A percentile compares a stretch with the other conserved stretches of the same genome.
Evolutionary conservation across 1,140 invertebrate species (phyloP).

Genomic region (Plectrocnemia conspersa): DNA sequence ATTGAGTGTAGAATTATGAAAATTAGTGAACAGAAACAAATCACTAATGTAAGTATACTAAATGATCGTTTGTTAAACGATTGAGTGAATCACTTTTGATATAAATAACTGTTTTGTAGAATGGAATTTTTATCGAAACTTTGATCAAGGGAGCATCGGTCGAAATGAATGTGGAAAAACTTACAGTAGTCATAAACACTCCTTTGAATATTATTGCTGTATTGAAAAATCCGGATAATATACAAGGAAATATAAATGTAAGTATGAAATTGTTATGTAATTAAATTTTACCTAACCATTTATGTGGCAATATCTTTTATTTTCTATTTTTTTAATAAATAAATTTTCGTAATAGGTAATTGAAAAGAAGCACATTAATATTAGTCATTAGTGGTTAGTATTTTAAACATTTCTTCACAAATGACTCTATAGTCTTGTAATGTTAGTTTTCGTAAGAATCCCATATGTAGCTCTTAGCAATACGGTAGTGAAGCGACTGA

Average conservation of each 20-base stretch:
- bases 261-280: not conserved
- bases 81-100: constrained; percentile 3
- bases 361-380: too few species aligned
- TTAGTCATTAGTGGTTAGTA: too few species aligned
- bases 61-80: constrained; percentile 3
- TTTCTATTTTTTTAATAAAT: not conserved
- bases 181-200: constrained; percentile 12
- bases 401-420: too few species aligned
- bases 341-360: not conserved
- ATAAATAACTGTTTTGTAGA: constrained; percentile 26
- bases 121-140: constrained; percentile 23
- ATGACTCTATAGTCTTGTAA: too few species aligned
- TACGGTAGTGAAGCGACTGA: too few species aligned
- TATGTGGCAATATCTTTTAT: too few species aligned
- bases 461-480: too few species aligned
- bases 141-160: constrained; percentile 27
- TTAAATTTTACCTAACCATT: constrained; percentile 10
- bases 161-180: constrained; percentile 24
- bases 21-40: constrained; percentile 20
- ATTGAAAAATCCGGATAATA: constrained; percentile 29
- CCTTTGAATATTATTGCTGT: constrained; percentile 21
- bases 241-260: constrained; percentile 26
- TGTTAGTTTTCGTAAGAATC: too few species aligned
- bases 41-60: constrained; percentile 25
- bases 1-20: constrained; percentile 21